Conservation (phyloP, 23 tunicate genomes). For the Botrylloides violaceus region DNA sequence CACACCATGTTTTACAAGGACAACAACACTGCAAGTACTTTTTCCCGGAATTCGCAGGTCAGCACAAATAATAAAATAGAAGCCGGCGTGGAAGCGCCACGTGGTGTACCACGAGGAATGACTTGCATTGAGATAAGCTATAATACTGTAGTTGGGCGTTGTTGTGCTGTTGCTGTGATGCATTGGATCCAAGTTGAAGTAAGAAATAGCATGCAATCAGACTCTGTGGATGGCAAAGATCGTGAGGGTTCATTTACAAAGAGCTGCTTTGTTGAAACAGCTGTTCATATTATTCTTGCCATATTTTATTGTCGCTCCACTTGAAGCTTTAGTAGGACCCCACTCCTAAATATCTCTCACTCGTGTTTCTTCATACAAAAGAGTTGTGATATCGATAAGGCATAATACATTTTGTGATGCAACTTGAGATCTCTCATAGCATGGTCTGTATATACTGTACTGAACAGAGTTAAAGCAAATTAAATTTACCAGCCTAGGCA, state of each 20-base stretch:
- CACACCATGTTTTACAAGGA: too few relatives aligned
- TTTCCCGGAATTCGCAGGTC: too few relatives aligned
- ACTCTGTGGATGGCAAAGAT: too few relatives aligned
- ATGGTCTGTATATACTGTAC: background rate
- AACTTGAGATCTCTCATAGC: background rate
- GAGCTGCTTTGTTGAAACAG: slow-evolving; percentile 14
- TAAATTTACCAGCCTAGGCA: background rate
- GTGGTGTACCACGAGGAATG: background rate
- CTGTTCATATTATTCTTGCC: slow-evolving; percentile 18
- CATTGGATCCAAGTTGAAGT: too few relatives aligned
- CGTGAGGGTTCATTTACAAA: background rate
- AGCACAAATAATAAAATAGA: too few relatives aligned
- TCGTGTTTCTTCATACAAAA: background rate
- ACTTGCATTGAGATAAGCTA: too few relatives aligned
- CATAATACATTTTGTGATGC: background rate
- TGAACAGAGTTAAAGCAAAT: too few relatives aligned
- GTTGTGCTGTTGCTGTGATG: too few relatives aligned
- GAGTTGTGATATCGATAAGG: background rate
- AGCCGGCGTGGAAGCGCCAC: background rate
- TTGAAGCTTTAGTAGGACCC: background rate
- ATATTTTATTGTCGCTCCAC: slow-evolving; percentile 19
- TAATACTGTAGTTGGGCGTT: too few relatives aligned
- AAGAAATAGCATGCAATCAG: too few relatives aligned
- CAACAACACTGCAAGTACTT: too few relatives aligned
- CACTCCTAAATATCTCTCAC: background rate